These are phyloP conservation scores for Pitta sordida DNA, from an alignment of 2,113 vertebrate species.

Conservation along the genomic window DNA sequence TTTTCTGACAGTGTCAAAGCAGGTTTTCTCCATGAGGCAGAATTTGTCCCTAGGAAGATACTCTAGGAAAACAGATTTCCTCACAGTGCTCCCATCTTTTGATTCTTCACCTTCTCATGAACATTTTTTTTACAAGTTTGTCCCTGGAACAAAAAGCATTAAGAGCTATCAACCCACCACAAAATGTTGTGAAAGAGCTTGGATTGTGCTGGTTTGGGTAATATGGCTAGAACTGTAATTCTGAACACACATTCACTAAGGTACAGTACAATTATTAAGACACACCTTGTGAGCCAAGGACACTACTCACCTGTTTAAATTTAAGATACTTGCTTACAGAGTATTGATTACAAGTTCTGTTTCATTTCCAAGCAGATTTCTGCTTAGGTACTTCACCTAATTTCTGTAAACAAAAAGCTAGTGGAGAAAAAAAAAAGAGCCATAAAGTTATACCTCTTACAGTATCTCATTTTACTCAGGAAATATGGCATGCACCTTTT, in stretches of 20 bases:
- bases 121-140: not conserved
- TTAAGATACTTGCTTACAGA: not conserved
- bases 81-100: not conserved
- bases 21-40: not conserved
- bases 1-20: conserved; percentile 18
- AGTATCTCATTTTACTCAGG: conserved; percentile 61
- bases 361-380: conserved; percentile 40
- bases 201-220: not conserved
- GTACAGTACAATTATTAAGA: not conserved
- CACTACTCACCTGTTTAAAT: not conserved
- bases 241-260: not conserved
- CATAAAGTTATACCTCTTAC: conserved; percentile 22
- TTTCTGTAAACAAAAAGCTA: conserved; percentile 55
- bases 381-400: conserved; percentile 38
- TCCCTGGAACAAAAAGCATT: not conserved
- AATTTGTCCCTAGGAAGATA: not conserved
- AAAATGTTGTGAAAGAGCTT: not conserved
- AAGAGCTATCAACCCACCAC: not conserved
- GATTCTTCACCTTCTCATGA: not conserved
- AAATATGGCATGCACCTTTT: conserved; percentile 61
- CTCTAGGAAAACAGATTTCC: not conserved
- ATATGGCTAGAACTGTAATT: not conserved
- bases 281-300: not conserved
- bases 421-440: not conserved
- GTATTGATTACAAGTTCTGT: not conserved